Conservation (phyloP, 2,797 vertebrate genomes). For the Anas bernieri region DNA sequence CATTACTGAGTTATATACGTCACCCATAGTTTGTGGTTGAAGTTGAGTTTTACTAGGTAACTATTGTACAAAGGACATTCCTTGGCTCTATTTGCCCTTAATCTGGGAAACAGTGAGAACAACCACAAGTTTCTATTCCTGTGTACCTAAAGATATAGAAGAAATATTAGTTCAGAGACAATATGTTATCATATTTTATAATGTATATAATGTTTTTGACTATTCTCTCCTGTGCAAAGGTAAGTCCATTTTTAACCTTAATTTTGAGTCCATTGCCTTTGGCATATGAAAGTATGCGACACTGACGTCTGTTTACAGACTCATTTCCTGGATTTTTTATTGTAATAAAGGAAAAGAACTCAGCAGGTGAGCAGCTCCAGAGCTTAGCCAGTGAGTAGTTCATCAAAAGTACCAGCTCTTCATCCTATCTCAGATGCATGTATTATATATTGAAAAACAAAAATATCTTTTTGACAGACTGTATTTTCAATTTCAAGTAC, state of each 20-base stretch:
- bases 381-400: background rate
- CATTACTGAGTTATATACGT: background rate
- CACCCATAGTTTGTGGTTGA: background rate
- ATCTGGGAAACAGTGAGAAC: slow-evolving; percentile 36
- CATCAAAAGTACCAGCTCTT: background rate
- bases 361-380: background rate
- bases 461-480: background rate
- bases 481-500: background rate
- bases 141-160: slow-evolving; percentile 36
- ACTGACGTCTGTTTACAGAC: background rate
- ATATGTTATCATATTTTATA: background rate
- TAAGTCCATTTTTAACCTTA: slow-evolving; percentile 10
- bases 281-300: background rate
- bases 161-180: slow-evolving; percentile 51
- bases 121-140: slow-evolving; percentile 20
- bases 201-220: background rate
- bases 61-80: slow-evolving; percentile 34
- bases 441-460: background rate
- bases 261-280: background rate
- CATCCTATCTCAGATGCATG: background rate
- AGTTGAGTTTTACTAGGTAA: background rate
- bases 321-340: background rate
- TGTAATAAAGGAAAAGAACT: background rate
- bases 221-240: background rate
- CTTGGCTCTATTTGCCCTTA: slow-evolving; percentile 32